Evolutionary conservation across 2,113 vertebrate genomes (phyloP).

Genomic region (Amphilophus citrinellus): DNA sequence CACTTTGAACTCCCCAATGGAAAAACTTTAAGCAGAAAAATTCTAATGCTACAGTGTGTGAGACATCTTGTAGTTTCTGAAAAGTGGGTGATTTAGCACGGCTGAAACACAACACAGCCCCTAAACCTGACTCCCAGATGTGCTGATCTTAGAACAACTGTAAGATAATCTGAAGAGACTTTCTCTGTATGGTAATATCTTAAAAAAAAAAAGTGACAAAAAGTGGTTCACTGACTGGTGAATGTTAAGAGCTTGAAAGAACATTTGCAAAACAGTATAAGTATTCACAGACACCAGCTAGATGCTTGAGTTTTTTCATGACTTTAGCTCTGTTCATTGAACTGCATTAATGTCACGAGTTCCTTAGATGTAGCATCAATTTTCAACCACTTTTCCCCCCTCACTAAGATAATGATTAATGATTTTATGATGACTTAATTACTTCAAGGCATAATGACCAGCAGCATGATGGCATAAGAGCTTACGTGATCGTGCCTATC

Average conservation of each 20-base stretch:
- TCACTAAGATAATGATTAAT: constrained; percentile 11
- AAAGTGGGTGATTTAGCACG: not conserved
- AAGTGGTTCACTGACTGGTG: not conserved
- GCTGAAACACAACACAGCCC: not conserved
- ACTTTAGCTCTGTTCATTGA: constrained; percentile 4
- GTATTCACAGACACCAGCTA: not conserved
- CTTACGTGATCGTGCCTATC: constrained; percentile 10
- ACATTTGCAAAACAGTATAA: not conserved
- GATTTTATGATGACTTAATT: constrained; percentile 46
- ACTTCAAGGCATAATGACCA: constrained; percentile 23
- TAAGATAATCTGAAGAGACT: not conserved
- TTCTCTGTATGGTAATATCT: not conserved
- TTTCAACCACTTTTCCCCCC: not conserved
- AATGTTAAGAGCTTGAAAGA: not conserved
- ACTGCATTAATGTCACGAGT: not conserved
- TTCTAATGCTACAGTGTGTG: too few relatives aligned
- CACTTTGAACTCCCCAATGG: not conserved
- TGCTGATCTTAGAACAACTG: not conserved
- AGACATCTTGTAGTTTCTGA: not conserved
- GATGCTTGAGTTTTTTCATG: not conserved
- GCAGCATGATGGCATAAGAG: constrained; percentile 6
- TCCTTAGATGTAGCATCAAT: not conserved
- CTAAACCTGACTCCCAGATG: not conserved
- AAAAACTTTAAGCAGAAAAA: not conserved
- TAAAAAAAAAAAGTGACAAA: not conserved